Evolutionary conservation across 2,797 vertebrate species (phyloP).

Genomic region (Pangasius krempfi): DNA sequence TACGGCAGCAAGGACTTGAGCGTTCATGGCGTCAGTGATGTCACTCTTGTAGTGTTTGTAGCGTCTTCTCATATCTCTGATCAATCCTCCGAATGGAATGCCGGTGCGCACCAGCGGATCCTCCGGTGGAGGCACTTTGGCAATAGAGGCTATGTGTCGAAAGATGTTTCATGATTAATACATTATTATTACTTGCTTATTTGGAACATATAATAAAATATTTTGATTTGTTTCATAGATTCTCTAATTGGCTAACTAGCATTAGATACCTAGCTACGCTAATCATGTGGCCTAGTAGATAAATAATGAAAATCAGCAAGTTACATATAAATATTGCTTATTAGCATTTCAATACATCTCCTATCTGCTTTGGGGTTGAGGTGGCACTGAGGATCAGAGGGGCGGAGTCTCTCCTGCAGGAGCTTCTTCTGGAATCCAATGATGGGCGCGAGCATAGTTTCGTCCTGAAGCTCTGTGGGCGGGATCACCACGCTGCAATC

Average conservation of each 20-base stretch:
- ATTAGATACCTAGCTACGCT: not conserved
- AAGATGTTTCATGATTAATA: not conserved
- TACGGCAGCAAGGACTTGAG: slow-evolving; percentile 88
- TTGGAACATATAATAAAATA: not conserved
- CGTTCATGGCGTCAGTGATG: slow-evolving; percentile 85
- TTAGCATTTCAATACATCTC: slow-evolving; percentile 12
- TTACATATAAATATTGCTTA: not conserved
- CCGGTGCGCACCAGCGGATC: slow-evolving; percentile 86
- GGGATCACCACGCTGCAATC: slow-evolving; percentile 92
- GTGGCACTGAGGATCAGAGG: slow-evolving; percentile 47
- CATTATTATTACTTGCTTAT: not conserved
- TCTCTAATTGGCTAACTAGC: not conserved
- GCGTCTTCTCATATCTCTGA: slow-evolving; percentile 83
- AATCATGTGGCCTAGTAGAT: too few relatives aligned
- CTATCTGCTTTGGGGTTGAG: slow-evolving; percentile 58
- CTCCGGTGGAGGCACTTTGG: slow-evolving; percentile 65
- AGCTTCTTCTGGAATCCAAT: slow-evolving; percentile 86
- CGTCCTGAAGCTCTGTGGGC: slow-evolving; percentile 78
- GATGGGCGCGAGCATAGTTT: slow-evolving; percentile 80
- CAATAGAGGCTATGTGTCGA: slow-evolving; percentile 60
- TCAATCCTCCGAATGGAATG: slow-evolving; percentile 85
- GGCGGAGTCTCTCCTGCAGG: slow-evolving; percentile 77
- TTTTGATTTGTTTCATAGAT: not conserved
- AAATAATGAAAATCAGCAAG: not conserved
- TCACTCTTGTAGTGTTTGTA: slow-evolving; percentile 91